Evolutionary conservation across 2,888 invertebrate genomes (phyloP), one percentile per base, ranked within the genome.

Genomic region (Ornithoptera priamus): DNA sequence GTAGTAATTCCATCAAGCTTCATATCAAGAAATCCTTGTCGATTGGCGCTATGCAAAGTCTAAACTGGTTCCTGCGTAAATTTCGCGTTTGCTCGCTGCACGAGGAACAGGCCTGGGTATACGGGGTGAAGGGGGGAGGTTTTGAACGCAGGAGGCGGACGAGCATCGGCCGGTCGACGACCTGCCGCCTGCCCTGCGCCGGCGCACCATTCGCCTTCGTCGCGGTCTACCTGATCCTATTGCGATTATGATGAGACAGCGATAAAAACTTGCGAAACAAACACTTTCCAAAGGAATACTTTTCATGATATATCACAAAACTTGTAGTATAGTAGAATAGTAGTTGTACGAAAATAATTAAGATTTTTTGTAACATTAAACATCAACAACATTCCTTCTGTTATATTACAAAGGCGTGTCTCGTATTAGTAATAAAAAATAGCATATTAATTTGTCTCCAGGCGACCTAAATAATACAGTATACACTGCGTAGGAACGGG

Each of bases 51-150:
- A 80, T 77, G 81, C 75, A 86, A 89, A 89, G 70, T 68, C 67
- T 24, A 76, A 78, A 78, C 92, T 85, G 90, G 91, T 92, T 92
- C 89, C 85, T 87, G 85, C 86, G 85, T 89, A 86, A 92, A 90
- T 87, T 91, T 91, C 84, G 90, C 90, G 87, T 89, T 90, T 87
- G 90, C 85, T 87, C 89, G 84, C 87, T 90, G 89, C 91, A 91
- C 87, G 89, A 87, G 83, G 84, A 57, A 72, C 88, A 87, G 89
- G 88, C 85, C 86, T 85, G 85, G 83, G 82, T 78, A 79, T 75
- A 77, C 72, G 79, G 77, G 80, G 82, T 80, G 83, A 81, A 60
- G 81, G 82, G 30, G 84, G 83, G 85, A 78, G 82, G 87, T 85
- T 86, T 84, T 82, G 87, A 89, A 86, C 89, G 89, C 89, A 90